Conservation (phyloP, 2,888 invertebrate genomes). For the Rhingia rostrata region DNA sequence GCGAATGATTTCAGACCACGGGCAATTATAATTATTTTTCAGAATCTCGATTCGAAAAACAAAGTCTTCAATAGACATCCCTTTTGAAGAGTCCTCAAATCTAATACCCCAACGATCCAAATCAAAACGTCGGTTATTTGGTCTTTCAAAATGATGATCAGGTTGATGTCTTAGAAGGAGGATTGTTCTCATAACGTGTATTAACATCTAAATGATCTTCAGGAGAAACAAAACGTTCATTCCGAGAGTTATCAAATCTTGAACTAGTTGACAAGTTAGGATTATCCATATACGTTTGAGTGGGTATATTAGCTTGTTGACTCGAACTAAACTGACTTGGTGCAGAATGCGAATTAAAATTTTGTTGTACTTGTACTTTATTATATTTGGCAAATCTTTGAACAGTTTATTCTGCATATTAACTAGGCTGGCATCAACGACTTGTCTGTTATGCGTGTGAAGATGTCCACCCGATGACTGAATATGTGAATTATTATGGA, state of each 20-base stretch:
- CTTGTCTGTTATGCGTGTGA: not conserved
- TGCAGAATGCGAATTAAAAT: too few species aligned
- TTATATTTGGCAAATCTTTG: not conserved
- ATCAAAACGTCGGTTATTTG: not conserved
- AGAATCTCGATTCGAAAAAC: not conserved
- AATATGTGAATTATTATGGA: not conserved
- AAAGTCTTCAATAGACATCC: not conserved
- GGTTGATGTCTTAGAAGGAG: not conserved
- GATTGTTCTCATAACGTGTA: too few species aligned
- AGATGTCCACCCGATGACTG: constrained; percentile 5
- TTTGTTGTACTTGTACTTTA: too few species aligned
- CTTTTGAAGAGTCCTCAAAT: constrained; percentile 34
- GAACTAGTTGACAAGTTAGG: too few species aligned
- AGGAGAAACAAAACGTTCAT: too few species aligned
- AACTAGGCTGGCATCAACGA: not conserved
- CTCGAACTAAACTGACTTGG: too few species aligned
- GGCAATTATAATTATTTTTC: constrained; percentile 6
- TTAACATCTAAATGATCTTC: too few species aligned
- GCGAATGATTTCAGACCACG: constrained; percentile 14
- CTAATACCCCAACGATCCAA: constrained; percentile 39
- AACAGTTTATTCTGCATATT: not conserved
- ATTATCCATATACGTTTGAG: too few species aligned
- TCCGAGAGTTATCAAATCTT: too few species aligned
- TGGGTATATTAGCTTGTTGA: too few species aligned
- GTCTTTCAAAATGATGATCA: not conserved